Evolutionary conservation across 1,140 invertebrate genomes (phyloP).

Genomic region (Diabrotica undecimpunctata): DNA sequence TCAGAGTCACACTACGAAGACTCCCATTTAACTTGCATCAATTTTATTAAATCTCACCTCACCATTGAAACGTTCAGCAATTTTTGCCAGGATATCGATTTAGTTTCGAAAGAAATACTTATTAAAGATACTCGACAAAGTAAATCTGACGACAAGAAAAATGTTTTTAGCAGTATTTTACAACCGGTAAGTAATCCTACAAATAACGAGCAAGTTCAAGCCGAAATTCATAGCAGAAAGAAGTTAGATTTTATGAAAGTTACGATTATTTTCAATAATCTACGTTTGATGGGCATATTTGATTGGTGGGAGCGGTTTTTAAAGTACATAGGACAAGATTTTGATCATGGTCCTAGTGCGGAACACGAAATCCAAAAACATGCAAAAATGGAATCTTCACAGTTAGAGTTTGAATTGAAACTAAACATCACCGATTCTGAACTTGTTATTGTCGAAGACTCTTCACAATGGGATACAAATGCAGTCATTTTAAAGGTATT

Average conservation of each 20-base stretch:
- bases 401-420: constrained; percentile 75
- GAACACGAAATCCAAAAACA: constrained; percentile 26
- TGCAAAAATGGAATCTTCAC: constrained; percentile 26
- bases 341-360: constrained; percentile 34
- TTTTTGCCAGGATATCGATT: constrained; percentile 84
- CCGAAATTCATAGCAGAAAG: constrained; percentile 78
- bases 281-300: constrained; percentile 89
- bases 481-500: constrained; percentile 86
- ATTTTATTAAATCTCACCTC: constrained; percentile 87
- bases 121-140: constrained; percentile 74
- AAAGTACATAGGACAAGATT: constrained; percentile 66
- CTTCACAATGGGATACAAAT: constrained; percentile 81
- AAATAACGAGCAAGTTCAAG: constrained; percentile 65
- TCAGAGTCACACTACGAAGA: constrained; percentile 52
- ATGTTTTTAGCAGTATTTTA: constrained; percentile 88
- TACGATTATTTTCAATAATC: constrained; percentile 91
- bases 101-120: constrained; percentile 89
- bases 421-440: constrained; percentile 95
- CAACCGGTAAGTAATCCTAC: constrained; percentile 62
- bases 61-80: constrained; percentile 83
- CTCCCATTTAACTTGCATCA: constrained; percentile 77
- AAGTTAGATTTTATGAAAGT: constrained; percentile 71
- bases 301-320: constrained; percentile 88
- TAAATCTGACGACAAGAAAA: constrained; percentile 69
- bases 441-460: constrained; percentile 89